phyloP scores from a whole-genome alignment of 2,113 vertebrate species.

The Ia io region DNA sequence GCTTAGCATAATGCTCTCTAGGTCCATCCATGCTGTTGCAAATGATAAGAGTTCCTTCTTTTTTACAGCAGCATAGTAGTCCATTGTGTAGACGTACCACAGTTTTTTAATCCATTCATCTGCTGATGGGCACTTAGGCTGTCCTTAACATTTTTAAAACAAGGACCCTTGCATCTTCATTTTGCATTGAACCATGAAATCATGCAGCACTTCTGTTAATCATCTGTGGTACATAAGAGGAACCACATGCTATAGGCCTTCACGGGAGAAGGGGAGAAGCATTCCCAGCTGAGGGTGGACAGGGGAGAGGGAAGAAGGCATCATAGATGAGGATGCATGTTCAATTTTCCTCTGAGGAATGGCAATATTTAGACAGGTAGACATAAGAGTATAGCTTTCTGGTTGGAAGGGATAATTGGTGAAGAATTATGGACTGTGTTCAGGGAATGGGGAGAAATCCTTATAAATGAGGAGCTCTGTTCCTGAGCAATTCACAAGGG shows the following conservation, averaged over 20 bases:
- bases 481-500: neutral
- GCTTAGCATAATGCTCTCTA: no score
- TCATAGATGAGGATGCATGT: neutral
- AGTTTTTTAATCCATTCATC: no score
- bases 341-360: neutral
- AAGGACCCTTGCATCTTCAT: neutral
- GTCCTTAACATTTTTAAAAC: neutral
- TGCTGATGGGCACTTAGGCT: no score
- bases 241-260: neutral
- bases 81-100: no score
- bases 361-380: neutral
- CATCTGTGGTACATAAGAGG: neutral
- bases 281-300: neutral
- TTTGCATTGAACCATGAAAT: neutral
- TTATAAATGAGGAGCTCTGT: neutral
- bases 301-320: neutral
- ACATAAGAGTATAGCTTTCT: neutral
- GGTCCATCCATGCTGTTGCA: no score
- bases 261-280: neutral
- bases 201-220: neutral
- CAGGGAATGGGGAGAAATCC: neutral
- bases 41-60: no score
- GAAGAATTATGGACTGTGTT: neutral
- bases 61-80: no score
- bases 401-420: neutral